These are phyloP conservation scores for Accipiter virgatus DNA, from an alignment of 2,113 vertebrate species.

Conservation along the genomic window DNA sequence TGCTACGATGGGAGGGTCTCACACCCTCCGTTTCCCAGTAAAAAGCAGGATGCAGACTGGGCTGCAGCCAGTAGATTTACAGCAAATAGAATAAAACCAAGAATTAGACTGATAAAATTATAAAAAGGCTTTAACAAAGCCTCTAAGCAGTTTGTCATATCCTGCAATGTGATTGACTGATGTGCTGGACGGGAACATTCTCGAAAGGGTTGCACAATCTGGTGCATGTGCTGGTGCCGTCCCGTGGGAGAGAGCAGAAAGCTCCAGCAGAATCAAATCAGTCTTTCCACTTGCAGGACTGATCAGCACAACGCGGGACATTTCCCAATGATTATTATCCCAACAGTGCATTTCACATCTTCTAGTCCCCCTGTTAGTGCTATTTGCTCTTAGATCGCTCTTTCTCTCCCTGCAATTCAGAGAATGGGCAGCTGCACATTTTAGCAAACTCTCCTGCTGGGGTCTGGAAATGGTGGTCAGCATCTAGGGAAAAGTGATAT, in stretches of 20 bases:
- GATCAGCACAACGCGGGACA: accelerated
- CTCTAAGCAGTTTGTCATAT: neutral
- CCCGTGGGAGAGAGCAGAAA: neutral
- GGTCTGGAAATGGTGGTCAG: neutral
- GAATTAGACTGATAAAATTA: neutral
- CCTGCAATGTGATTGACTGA: neutral
- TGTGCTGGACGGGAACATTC: neutral
- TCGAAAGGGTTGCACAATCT: neutral
- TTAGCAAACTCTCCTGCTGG: neutral
- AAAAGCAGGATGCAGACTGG: neutral
- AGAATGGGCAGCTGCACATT: neutral
- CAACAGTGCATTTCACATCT: neutral
- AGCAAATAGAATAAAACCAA: neutral
- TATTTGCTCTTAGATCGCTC: neutral
- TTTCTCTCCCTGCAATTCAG: neutral
- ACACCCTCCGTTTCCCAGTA: neutral
- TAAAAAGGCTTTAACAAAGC: neutral
- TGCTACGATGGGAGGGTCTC: neutral
- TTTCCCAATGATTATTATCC: neutral
- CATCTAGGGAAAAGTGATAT: neutral
- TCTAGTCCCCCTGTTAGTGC: neutral
- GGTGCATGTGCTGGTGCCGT: neutral
- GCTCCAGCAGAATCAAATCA: neutral
- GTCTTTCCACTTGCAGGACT: neutral
- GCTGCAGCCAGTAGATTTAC: neutral